A percentile compares a stretch with the other conserved stretches of the same genome.
Evolutionary conservation across 2,888 invertebrate genomes (phyloP).

Genomic region (Sinelater perroti): DNA sequence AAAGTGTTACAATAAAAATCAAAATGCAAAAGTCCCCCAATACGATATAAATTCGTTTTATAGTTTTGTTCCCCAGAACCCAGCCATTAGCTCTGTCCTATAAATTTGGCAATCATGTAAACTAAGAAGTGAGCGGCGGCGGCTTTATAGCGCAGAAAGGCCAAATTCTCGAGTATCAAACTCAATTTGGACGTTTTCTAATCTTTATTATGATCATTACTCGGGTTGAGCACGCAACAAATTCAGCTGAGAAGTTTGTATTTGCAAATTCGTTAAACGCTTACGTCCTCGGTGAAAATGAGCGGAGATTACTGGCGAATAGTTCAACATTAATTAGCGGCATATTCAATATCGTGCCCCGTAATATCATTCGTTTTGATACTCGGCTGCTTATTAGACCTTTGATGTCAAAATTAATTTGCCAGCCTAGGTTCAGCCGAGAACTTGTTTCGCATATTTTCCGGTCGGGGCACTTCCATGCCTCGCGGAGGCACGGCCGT

Average conservation of each 20-base stretch:
- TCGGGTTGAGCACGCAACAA: constrained; percentile 1
- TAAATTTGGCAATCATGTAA: constrained; percentile 15
- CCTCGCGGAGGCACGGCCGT: background rate
- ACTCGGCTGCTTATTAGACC: constrained; percentile 1
- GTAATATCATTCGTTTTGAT: constrained; percentile 9
- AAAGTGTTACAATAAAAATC: background rate
- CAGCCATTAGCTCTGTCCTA: constrained; percentile 14
- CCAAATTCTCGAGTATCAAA: constrained; percentile 17
- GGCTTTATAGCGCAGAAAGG: constrained; percentile 8
- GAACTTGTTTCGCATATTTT: background rate
- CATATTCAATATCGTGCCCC: constrained; percentile 6
- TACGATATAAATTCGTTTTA: constrained; percentile 18
- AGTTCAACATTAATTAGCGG: constrained; percentile 9
- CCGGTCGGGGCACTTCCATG: constrained; percentile 1
- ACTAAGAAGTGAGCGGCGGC: constrained; percentile 13
- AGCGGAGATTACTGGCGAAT: constrained; percentile 2
- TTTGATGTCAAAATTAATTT: constrained; percentile 11
- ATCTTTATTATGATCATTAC: constrained; percentile 9
- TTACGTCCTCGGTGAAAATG: constrained; percentile 1
- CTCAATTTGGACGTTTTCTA: constrained; percentile 12
- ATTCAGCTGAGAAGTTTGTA: background rate
- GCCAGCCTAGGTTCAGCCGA: background rate
- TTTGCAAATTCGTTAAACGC: constrained; percentile 7
- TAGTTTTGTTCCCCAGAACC: constrained; percentile 5
- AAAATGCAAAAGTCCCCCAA: background rate